Percentiles rank a stretch among this genome's conserved stretches.
Conservation (phyloP, 2,113 vertebrate species). For the Penelope pileata region DNA sequence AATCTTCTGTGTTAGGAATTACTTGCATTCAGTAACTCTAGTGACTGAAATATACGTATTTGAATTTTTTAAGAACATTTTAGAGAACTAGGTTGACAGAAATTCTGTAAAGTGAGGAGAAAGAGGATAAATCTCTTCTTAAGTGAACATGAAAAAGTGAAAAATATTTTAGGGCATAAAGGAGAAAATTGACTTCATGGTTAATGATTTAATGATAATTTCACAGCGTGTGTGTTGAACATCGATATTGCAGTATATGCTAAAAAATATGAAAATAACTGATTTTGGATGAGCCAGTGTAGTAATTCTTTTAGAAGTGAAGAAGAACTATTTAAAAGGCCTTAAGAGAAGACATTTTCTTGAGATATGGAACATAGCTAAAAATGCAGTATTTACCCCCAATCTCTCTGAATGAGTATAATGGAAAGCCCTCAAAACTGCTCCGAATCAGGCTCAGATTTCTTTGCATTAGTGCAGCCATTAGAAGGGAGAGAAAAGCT, state of each 20-base stretch:
- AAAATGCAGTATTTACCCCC: not conserved
- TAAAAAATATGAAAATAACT: not conserved
- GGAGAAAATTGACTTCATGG: not conserved
- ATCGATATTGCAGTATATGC: not conserved
- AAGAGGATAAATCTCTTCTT: not conserved
- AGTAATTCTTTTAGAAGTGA: not conserved
- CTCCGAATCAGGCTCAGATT: not conserved
- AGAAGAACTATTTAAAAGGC: not conserved
- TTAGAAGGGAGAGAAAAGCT: not conserved
- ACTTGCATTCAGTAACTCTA: not conserved
- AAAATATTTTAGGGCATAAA: not conserved
- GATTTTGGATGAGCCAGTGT: not conserved
- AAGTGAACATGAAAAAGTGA: not conserved
- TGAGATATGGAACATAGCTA: not conserved
- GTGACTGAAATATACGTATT: not conserved
- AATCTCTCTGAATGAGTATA: not conserved
- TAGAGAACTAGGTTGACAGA: not conserved
- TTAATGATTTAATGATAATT: not conserved
- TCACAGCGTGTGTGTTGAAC: not conserved
- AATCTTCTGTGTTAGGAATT: not conserved
- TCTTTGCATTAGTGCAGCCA: not conserved
- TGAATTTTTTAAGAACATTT: not conserved
- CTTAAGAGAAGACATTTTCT: not conserved
- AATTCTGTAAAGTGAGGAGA: not conserved
- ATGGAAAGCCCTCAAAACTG: not conserved